Conservation (phyloP, 2,113 vertebrate species). For the Eublepharis macularius region DNA sequence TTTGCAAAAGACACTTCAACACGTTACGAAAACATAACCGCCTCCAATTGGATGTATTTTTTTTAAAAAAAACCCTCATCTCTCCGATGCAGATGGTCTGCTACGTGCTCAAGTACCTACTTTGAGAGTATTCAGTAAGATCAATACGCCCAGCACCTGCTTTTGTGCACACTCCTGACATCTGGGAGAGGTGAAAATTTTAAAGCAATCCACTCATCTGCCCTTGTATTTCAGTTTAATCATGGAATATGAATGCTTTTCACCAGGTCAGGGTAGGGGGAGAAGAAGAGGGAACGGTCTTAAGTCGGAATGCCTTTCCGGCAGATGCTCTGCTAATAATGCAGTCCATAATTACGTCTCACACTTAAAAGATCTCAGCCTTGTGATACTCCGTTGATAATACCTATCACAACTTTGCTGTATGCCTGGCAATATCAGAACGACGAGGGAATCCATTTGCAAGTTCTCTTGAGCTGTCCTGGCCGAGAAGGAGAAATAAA, state of each 20-base stretch:
- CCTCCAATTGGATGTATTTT: conserved; percentile 52
- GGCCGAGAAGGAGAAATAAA: neutral
- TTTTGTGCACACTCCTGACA: conserved; percentile 46
- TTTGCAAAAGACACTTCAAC: conserved; percentile 45
- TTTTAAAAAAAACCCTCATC: conserved; percentile 36
- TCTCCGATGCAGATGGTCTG: conserved; percentile 43
- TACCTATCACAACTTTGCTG: accelerated
- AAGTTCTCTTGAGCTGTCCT: neutral
- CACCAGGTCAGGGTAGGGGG: conserved; percentile 5
- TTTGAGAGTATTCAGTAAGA: conserved; percentile 42
- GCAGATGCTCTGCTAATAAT: neutral
- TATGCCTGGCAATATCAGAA: neutral
- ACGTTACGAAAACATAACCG: conserved; percentile 60
- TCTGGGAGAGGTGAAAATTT: conserved; percentile 44
- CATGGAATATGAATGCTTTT: conserved; percentile 26
- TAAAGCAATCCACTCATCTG: conserved; percentile 29
- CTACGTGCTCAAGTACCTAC: conserved; percentile 60
- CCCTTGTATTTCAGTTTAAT: conserved; percentile 27
- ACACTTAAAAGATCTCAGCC: neutral
- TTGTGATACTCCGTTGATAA: neutral
- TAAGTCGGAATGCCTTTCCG: accelerated
- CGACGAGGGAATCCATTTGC: neutral
- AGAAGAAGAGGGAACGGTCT: neutral
- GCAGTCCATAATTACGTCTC: neutral
- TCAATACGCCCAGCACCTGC: conserved; percentile 54